These are phyloP conservation scores for Arion vulgaris DNA, from an alignment of 1,140 invertebrate species.

Conservation along the genomic window DNA sequence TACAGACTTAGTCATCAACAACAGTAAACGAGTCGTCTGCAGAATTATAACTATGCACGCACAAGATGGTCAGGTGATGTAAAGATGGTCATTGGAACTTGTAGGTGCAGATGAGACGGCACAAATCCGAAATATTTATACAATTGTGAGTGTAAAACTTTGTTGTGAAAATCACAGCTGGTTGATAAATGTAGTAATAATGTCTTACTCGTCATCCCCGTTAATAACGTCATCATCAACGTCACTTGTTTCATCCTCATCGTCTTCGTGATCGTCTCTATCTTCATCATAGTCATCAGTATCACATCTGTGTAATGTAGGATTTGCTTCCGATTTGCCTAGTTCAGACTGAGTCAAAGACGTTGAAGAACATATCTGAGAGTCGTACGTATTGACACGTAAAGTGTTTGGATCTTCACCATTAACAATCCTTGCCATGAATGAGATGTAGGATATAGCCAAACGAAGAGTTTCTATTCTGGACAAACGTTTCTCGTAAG, in stretches of 20 bases:
- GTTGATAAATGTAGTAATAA: too few relatives aligned
- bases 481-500: constrained; percentile 96
- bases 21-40: too few relatives aligned
- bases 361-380: neutral
- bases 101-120: too few relatives aligned
- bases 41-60: too few relatives aligned
- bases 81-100: too few relatives aligned
- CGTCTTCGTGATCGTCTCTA: neutral
- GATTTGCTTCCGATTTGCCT: neutral
- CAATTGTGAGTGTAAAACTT: too few relatives aligned
- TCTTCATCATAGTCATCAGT: constrained; percentile 4
- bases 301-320: neutral
- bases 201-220: neutral
- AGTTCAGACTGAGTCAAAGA: neutral
- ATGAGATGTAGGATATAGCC: constrained; percentile 97
- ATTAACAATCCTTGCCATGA: constrained; percentile 91
- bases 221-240: neutral
- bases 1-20: too few relatives aligned
- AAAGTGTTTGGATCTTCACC: constrained; percentile 49
- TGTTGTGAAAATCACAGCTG: too few relatives aligned
- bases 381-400: constrained; percentile 18
- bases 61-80: too few relatives aligned
- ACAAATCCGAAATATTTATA: too few relatives aligned
- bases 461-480: constrained; percentile 96
- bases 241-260: neutral